phyloP scores from a whole-genome alignment of 2,888 invertebrate genomes.

The Thereva nobilitata region DNA sequence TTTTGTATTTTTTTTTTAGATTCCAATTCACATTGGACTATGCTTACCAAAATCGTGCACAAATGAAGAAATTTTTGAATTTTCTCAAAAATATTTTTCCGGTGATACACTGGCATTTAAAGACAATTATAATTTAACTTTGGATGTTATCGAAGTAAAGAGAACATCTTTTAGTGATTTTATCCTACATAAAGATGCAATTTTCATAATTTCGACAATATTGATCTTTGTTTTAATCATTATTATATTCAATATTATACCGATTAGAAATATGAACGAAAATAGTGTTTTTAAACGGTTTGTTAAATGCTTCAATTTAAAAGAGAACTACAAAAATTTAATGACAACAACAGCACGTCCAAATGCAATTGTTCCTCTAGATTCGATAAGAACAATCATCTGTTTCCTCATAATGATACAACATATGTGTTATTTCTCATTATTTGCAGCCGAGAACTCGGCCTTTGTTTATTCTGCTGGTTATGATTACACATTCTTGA shows the following conservation, averaged over 20 bases:
- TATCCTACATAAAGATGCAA: no score
- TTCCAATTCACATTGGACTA: constrained; percentile 7
- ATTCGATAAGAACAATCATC: background rate
- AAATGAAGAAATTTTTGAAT: background rate
- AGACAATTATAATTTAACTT: background rate
- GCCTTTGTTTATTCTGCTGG: background rate
- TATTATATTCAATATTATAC: no score
- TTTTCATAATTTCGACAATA: no score
- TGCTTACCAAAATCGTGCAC: background rate
- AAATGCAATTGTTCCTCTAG: background rate
- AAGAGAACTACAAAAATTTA: background rate
- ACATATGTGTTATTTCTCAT: constrained; percentile 1
- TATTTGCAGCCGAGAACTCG: background rate
- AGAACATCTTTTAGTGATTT: background rate
- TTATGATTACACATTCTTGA: background rate
- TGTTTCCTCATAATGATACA: constrained; percentile 5
- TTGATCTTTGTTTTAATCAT: no score
- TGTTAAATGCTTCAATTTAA: background rate
- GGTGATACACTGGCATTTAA: no score
- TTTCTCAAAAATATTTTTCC: no score
- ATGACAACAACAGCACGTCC: background rate
- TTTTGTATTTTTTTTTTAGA: background rate
- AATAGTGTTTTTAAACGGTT: no score
- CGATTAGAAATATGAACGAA: no score
- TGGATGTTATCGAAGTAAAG: background rate